Conservation (phyloP, 2,113 vertebrate genomes). For the Edolisoma coerulescens region DNA sequence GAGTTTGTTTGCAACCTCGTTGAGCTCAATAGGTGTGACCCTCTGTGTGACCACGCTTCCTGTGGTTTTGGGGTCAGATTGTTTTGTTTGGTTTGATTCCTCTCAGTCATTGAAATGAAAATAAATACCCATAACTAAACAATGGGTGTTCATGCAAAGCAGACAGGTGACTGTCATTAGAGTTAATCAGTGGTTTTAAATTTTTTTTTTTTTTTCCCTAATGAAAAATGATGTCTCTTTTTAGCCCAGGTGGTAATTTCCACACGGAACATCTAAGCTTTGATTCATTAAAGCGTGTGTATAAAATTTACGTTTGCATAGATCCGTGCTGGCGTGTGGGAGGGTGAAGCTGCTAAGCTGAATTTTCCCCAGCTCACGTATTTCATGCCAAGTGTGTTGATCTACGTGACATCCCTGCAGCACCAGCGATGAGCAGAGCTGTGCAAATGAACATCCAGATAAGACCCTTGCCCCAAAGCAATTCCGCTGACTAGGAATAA, state of each 20-base stretch:
- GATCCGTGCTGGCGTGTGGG: neutral
- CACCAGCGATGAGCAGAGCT: neutral
- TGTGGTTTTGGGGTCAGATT: neutral
- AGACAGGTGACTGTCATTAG: neutral
- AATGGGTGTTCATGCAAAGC: neutral
- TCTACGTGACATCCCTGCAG: neutral
- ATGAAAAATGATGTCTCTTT: neutral
- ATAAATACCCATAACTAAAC: neutral
- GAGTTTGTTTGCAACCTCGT: fast-evolving
- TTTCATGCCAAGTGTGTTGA: constrained; percentile 4
- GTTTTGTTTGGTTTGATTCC: neutral
- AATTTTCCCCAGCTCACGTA: neutral
- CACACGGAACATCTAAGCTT: neutral
- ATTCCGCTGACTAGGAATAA: neutral
- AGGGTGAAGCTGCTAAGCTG: constrained; percentile 12
- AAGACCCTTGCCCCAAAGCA: neutral
- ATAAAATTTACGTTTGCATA: neutral
- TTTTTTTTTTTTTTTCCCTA: neutral
- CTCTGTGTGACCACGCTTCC: neutral
- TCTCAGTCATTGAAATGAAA: neutral
- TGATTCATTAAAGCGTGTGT: neutral
- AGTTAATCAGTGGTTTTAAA: neutral
- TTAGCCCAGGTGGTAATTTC: neutral
- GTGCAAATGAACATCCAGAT: neutral
- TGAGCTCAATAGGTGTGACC: neutral